These are phyloP conservation scores for Mesocricetus auratus DNA, from an alignment of 2,113 vertebrate species.

Conservation along the genomic window DNA sequence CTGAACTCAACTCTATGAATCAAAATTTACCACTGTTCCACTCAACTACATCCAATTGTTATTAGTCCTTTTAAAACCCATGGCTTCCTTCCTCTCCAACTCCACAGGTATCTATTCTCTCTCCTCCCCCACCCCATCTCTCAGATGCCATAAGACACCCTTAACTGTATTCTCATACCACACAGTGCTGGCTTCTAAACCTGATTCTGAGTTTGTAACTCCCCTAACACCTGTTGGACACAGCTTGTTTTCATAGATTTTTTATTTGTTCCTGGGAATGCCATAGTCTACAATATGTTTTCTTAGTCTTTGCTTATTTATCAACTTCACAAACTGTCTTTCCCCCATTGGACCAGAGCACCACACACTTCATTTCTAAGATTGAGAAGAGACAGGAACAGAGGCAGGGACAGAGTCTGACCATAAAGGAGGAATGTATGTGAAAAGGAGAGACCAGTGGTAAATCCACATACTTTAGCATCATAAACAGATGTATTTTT, in stretches of 20 bases:
- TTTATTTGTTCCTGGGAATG: conserved; percentile 9
- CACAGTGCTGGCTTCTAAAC: neutral
- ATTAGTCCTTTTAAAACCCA: neutral
- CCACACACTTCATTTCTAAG: neutral
- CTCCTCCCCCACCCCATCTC: too few species aligned
- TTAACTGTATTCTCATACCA: conserved; percentile 13
- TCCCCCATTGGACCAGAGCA: neutral
- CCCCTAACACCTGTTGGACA: conserved; percentile 41
- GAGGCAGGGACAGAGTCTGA: neutral
- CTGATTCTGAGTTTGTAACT: conserved; percentile 52
- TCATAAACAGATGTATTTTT: neutral
- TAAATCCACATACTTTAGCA: neutral
- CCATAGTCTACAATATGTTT: neutral
- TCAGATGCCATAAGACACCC: conserved; percentile 21
- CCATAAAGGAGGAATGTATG: neutral
- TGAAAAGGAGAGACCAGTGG: neutral
- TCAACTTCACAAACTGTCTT: neutral
- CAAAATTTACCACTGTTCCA: neutral
- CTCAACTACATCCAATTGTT: neutral
- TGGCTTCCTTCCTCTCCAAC: conserved; percentile 17
- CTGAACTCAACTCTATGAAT: neutral
- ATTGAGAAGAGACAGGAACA: neutral
- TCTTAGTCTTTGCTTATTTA: conserved; percentile 40
- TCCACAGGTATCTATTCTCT: conserved; percentile 11
- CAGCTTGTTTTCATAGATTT: conserved; percentile 40